A percentile compares a stretch with the other conserved stretches of the same genome.
phyloP scores from a whole-genome alignment of 2,113 vertebrate genomes.

The Dicentrarchus labrax region DNA sequence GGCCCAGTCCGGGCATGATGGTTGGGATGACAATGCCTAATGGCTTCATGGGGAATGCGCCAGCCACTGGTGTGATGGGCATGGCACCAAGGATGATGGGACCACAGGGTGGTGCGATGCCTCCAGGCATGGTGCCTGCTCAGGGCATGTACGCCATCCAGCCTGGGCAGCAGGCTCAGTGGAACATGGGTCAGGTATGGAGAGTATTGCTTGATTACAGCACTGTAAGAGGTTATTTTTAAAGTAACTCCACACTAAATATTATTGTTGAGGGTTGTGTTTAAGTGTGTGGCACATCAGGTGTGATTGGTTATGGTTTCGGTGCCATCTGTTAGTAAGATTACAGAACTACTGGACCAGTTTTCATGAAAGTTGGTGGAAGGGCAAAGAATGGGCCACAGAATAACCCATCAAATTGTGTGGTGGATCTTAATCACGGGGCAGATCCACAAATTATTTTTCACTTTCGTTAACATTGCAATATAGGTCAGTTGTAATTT shows the following conservation, averaged over 20 bases:
- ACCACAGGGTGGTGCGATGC: slow-evolving; percentile 89
- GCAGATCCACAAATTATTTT: too few relatives aligned
- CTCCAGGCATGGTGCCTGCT: slow-evolving; percentile 87
- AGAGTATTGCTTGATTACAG: background rate
- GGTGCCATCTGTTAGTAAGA: too few relatives aligned
- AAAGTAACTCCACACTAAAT: background rate
- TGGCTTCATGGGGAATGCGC: slow-evolving; percentile 93
- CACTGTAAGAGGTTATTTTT: background rate
- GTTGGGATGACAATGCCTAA: slow-evolving; percentile 96
- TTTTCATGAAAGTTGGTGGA: too few relatives aligned
- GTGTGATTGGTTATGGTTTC: background rate
- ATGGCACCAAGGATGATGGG: slow-evolving; percentile 92
- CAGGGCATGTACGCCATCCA: slow-evolving; percentile 94
- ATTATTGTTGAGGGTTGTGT: background rate
- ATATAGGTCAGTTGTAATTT: too few relatives aligned
- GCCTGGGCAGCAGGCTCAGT: slow-evolving; percentile 90
- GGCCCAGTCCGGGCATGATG: slow-evolving; percentile 93
- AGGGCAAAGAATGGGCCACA: too few relatives aligned
- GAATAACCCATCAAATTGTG: too few relatives aligned
- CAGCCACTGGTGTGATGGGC: slow-evolving; percentile 91
- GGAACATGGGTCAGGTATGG: slow-evolving; percentile 95
- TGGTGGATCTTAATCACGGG: too few relatives aligned
- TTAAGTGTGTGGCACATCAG: background rate
- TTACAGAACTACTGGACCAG: too few relatives aligned
- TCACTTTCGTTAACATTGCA: too few relatives aligned